Conservation (phyloP, 2,113 vertebrate genomes). For the Elaphurus davidianus region DNA sequence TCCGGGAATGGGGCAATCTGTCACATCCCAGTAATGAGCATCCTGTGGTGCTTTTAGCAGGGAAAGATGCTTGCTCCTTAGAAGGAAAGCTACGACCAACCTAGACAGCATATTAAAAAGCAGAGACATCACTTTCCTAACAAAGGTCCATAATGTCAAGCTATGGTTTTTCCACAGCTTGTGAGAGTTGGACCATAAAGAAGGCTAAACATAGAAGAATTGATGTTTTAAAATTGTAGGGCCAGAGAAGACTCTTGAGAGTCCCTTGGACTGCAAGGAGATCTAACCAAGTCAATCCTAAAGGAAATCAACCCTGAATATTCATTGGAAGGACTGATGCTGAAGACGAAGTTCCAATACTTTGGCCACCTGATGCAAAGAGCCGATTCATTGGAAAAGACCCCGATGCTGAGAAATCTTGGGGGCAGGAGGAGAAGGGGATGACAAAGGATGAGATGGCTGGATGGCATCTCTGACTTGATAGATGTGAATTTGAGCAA, state of each 20-base stretch:
- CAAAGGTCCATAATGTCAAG: background rate
- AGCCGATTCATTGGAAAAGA: background rate
- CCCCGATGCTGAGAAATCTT: background rate
- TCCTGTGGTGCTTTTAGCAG: background rate
- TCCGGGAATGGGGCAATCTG: background rate
- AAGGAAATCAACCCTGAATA: background rate
- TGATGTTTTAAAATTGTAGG: background rate
- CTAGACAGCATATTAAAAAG: background rate
- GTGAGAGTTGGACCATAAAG: background rate
- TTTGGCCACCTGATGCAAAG: background rate
- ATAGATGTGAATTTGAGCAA: background rate
- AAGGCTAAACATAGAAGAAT: background rate
- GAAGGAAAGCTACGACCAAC: background rate
- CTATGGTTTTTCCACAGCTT: background rate
- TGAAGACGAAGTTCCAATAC: background rate
- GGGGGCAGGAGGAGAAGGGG: background rate
- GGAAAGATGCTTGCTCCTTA: background rate
- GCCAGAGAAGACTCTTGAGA: background rate
- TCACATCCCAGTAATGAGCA: background rate
- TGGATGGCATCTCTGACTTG: background rate
- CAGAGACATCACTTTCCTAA: background rate
- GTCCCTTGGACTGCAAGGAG: background rate
- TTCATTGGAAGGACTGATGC: background rate
- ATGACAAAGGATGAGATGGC: background rate
- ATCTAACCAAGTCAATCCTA: background rate